Base-by-base conservation (phyloP, 2,888 invertebrate genomes). In the Sipunculus nudus region DNA sequence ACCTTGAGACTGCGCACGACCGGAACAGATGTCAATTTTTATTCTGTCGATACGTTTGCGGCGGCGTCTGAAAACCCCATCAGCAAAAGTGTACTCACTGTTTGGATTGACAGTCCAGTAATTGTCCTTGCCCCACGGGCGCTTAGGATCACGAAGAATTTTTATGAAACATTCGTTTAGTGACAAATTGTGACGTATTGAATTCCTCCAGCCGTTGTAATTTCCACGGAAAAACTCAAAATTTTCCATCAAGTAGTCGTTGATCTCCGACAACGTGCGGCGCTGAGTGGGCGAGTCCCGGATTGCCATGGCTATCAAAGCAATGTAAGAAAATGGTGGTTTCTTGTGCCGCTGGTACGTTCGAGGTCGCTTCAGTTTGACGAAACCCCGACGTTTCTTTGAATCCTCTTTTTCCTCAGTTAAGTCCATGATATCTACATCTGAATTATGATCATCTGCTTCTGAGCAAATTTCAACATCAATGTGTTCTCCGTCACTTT, bases 61-160 rank as follows among this genome's bases (percentile, higher is more conserved):
- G 3, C 67, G 50, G 6, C 67, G 39, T 13, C 67, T 41, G 50
- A 67, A 67, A 16, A 61, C 53, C 16, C 67, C 67, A 25, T 67
- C 67, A 2, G 64, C 61, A 43, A 67, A 65, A n/a, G 65, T 61
- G 57, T 67, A 67, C 57, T 67, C 61, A 31, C 64, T 65, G 41
- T 65, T 50, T 1, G 67, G 67, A 50, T 67, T 67, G 54, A 67
- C 52, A 4, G 54, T 67, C 67, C 67, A 67, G 62, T 67, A 67
- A 31, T 67, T 67, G 49, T 63, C 63, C 39, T 63, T 63, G 13
- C 63, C 63, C 63, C 63, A 63, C 4, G 63, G 63, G 2, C 63
- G 41, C 5, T 23, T 39, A 4, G 54, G 54, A 31, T 63, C 63
- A 8, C 59, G 53, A n/a, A 63, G 55, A 32, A 63, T 50, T 40